These are phyloP conservation scores for Elgaria multicarinata DNA, from an alignment of 2,113 vertebrate species.

Conservation along the genomic window DNA sequence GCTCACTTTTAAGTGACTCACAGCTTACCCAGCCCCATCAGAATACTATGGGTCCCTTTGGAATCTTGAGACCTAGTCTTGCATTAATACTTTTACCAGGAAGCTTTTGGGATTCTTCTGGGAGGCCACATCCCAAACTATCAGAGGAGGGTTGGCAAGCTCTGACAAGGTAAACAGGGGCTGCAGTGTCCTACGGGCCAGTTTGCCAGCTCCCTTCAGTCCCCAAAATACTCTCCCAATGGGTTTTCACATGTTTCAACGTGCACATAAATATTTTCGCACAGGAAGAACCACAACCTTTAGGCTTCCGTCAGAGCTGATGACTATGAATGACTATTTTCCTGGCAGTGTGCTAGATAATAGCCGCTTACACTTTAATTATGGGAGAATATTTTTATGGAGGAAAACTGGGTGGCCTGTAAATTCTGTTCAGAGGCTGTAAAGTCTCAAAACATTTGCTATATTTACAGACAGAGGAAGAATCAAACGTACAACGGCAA, in stretches of 20 bases:
- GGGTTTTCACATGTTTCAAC: background rate
- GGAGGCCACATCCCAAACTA: background rate
- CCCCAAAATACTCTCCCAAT: background rate
- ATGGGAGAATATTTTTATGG: conserved; percentile 24
- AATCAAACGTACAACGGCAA: background rate
- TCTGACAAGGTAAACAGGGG: background rate
- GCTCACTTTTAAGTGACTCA: background rate
- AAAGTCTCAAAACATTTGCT: conserved; percentile 6
- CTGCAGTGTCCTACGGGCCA: background rate
- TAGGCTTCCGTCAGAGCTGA: conserved; percentile 45
- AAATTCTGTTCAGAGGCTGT: conserved; percentile 34
- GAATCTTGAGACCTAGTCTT: background rate
- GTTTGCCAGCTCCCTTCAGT: background rate
- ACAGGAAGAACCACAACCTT: conserved; percentile 55
- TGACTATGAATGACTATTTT: conserved; percentile 37
- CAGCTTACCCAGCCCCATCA: background rate
- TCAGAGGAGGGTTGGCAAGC: background rate
- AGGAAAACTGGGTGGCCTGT: conserved; percentile 15
- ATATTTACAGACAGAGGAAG: background rate
- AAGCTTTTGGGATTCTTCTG: background rate
- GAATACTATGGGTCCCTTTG: background rate
- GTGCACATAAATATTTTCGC: conserved; percentile 15
- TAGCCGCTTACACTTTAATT: conserved; percentile 35
- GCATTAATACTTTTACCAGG: background rate
- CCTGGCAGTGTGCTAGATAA: conserved; percentile 32